phyloP scores from a whole-genome alignment of 1,140 invertebrate genomes.

The Macrocentrus cingulum region DNA sequence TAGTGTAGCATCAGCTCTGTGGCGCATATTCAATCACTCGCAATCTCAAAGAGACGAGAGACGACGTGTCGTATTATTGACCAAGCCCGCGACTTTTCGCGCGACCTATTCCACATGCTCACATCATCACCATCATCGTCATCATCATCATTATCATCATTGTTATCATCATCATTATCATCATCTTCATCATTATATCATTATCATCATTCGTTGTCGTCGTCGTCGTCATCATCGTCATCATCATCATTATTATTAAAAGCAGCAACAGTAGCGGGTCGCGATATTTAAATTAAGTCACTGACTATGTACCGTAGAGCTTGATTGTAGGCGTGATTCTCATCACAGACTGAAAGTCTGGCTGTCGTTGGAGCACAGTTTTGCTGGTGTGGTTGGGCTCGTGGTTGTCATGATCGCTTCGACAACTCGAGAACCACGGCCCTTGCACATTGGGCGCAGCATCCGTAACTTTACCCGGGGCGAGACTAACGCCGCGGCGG shows the following conservation, averaged over 20 bases:
- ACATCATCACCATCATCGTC: no score
- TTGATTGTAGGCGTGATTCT: slow-evolving; percentile 20
- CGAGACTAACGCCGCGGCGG: slow-evolving; percentile 18
- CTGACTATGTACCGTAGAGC: slow-evolving; percentile 22
- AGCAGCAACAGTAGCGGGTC: no score
- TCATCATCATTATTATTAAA: no score
- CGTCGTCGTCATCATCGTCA: no score
- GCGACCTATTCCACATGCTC: slow-evolving; percentile 13
- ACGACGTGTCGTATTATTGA: no score
- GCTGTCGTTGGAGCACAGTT: slow-evolving; percentile 28
- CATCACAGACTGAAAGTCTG: slow-evolving; percentile 16
- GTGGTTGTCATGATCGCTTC: slow-evolving; percentile 16
- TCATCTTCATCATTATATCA: no score
- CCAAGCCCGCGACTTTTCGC: slow-evolving; percentile 12
- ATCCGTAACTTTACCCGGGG: slow-evolving; percentile 23
- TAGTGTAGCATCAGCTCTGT: no score
- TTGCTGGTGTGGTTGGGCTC: slow-evolving; percentile 12
- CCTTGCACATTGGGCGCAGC: slow-evolving; percentile 26
- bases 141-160: no score
- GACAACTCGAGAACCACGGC: slow-evolving; percentile 27
- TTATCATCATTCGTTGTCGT: no score
- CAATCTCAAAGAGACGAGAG: not conserved
- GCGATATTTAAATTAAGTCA: slow-evolving; percentile 9
- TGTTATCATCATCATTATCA: no score
- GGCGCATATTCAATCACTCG: not conserved